Conservation (phyloP, 2,797 vertebrate species). For the Tinamus major region DNA sequence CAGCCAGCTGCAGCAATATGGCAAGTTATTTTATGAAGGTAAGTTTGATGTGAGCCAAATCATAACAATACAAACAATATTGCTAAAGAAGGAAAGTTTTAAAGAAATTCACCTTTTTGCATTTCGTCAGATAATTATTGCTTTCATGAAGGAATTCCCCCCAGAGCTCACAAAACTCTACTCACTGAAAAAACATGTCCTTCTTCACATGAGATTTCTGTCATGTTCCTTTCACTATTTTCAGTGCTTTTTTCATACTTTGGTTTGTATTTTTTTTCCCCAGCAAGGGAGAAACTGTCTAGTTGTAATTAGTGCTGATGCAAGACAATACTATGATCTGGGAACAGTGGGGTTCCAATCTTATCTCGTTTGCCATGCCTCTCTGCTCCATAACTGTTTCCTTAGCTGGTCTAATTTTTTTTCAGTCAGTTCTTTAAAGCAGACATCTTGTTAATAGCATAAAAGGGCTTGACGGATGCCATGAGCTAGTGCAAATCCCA, state of each 20-base stretch:
- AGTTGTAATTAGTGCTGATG: rapidly evolving
- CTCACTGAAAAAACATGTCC: neutral
- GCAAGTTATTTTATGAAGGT: constrained; percentile 8
- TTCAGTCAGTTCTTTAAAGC: neutral
- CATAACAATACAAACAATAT: neutral
- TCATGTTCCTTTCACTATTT: neutral
- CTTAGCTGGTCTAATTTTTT: neutral
- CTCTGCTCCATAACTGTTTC: neutral
- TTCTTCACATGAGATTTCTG: neutral
- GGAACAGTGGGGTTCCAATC: rapidly evolving
- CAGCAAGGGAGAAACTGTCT: neutral
- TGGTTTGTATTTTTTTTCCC: neutral
- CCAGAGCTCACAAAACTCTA: rapidly evolving
- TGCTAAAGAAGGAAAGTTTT: neutral
- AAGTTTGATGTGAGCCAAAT: neutral
- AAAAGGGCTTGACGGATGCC: neutral
- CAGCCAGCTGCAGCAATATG: constrained; percentile 42
- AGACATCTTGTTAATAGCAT: neutral
- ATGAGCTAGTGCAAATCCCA: neutral
- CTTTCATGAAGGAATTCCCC: neutral
- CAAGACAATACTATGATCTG: neutral
- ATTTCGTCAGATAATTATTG: neutral
- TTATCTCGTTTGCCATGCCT: neutral
- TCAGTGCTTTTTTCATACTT: neutral
- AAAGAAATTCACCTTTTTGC: neutral